A percentile compares a stretch with the other conserved stretches of the same genome.
Evolutionary conservation across 2,797 vertebrate species (phyloP).

Genomic region (Gymnodraco acuticeps): DNA sequence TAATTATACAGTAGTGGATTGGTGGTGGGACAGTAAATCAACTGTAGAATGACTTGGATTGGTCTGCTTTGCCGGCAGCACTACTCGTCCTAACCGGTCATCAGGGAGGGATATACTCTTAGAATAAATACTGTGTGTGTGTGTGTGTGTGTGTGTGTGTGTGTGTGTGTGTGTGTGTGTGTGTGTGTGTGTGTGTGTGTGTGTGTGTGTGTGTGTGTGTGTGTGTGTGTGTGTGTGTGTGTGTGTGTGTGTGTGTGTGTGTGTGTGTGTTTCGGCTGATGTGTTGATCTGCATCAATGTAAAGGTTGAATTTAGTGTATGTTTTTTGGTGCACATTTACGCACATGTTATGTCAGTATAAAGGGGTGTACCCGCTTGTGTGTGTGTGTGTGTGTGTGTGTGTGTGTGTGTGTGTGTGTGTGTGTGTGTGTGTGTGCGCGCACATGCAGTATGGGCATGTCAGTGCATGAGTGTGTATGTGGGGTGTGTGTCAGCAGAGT

Average conservation of each 20-base stretch:
- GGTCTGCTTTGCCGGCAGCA: conserved; percentile 66
- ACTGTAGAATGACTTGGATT: conserved; percentile 80
- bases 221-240: conserved; percentile 21
- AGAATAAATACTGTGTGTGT: conserved; percentile 71
- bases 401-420: conserved; percentile 5
- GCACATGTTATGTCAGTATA: conserved; percentile 24
- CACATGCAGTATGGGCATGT: conserved; percentile 56
- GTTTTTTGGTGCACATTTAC: conserved; percentile 34
- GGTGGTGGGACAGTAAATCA: conserved; percentile 84
- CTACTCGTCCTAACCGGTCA: conserved; percentile 75
- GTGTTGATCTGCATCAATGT: conserved; percentile 43
- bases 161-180: no score
- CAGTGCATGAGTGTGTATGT: conserved; percentile 48
- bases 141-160: conserved; percentile 32
- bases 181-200: conserved; percentile 35
- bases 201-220: conserved; percentile 27
- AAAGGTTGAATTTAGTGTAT: conserved; percentile 24
- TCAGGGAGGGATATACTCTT: conserved; percentile 78
- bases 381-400: conserved; percentile 13
- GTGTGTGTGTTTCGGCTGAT: neutral
- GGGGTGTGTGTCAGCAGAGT: conserved; percentile 72
- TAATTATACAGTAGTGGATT: conserved; percentile 82
- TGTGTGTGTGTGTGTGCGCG: conserved; percentile 14
- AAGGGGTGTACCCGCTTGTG: neutral
- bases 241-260: conserved; percentile 34